phyloP scores from a whole-genome alignment of 92 coral and sea anemone species.

The Actinernus sp. region DNA sequence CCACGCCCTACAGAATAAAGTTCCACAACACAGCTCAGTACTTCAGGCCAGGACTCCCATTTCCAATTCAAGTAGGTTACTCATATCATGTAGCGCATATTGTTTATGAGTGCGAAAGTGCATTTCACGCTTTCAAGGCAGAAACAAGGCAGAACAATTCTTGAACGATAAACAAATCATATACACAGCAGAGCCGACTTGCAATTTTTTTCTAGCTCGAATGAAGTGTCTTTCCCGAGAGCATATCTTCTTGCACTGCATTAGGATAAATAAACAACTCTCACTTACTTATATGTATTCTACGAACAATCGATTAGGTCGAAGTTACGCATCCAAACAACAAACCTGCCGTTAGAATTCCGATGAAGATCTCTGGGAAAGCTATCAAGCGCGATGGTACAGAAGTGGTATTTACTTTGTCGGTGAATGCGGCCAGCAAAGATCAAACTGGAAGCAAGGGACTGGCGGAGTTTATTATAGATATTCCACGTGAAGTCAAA shows the following conservation, averaged over 20 bases:
- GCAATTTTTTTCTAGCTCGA: no score
- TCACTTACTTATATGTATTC: background rate
- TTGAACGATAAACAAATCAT: no score
- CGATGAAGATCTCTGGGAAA: constrained; percentile 58
- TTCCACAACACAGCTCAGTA: constrained; percentile 78
- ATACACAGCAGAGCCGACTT: no score
- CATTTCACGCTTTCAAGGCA: no score
- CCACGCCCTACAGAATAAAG: constrained; percentile 75
- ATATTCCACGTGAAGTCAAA: constrained; percentile 41
- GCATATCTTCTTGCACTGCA: no score
- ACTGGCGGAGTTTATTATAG: constrained; percentile 83
- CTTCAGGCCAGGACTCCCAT: constrained; percentile 94
- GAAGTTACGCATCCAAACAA: constrained; percentile 65
- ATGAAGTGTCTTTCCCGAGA: no score
- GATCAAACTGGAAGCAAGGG: constrained; percentile 61
- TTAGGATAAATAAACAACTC: no score
- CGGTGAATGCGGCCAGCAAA: constrained; percentile 35
- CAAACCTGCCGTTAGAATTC: constrained; percentile 54
- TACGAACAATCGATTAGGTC: no score
- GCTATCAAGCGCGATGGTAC: constrained; percentile 18
- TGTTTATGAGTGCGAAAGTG: no score
- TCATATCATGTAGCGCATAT: no score
- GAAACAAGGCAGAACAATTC: no score
- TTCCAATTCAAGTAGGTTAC: constrained; percentile 90
- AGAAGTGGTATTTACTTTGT: background rate